These are phyloP conservation scores for Molossus molossus DNA, from an alignment of 2,797 vertebrate species.

Conservation along the genomic window DNA sequence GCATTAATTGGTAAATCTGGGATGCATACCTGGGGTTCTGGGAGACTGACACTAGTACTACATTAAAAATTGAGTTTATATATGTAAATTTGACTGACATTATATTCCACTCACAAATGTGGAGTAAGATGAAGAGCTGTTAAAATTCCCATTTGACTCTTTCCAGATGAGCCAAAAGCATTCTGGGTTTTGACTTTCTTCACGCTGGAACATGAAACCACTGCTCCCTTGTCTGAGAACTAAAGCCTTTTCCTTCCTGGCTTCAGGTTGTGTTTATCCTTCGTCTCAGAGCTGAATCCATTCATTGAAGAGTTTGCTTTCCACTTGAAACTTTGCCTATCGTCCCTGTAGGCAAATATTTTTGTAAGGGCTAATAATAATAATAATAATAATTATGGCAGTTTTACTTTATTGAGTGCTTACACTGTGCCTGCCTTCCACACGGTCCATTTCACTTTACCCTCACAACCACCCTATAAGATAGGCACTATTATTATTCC, in stretches of 20 bases:
- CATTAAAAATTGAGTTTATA: neutral
- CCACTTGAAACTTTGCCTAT: neutral
- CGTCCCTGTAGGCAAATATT: neutral
- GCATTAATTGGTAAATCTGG: neutral
- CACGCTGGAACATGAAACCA: neutral
- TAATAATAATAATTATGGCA: neutral
- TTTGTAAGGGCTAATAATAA: neutral
- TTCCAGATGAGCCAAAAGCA: constrained; percentile 33
- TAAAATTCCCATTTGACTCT: neutral
- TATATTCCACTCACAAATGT: neutral
- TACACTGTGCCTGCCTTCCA: neutral
- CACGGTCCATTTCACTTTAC: neutral
- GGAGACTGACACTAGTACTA: neutral
- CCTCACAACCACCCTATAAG: neutral
- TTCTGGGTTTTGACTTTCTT: neutral
- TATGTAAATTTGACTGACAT: neutral
- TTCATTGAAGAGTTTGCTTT: neutral
- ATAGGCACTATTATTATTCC: neutral
- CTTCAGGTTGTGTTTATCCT: neutral
- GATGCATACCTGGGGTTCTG: neutral
- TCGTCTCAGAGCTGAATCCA: neutral
- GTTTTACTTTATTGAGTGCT: neutral
- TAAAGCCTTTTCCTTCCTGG: neutral
- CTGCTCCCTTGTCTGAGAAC: neutral
- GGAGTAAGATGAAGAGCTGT: neutral